Evolutionary conservation across 2,888 invertebrate genomes (phyloP).

Genomic region (Noctuana brunneofusca): DNA sequence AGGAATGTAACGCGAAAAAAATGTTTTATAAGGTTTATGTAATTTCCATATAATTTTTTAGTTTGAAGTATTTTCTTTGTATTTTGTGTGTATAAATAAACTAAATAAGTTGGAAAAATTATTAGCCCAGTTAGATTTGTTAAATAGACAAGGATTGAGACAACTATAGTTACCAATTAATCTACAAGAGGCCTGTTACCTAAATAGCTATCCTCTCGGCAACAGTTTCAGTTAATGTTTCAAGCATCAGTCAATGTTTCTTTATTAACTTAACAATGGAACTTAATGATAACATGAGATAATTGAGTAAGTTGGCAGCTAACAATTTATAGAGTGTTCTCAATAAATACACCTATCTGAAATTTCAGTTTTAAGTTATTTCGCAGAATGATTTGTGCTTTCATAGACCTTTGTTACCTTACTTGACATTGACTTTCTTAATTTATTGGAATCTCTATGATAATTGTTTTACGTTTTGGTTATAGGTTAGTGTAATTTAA

Average conservation of each 20-base stretch:
- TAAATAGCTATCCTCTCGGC: conserved; percentile 2
- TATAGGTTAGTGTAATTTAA: too few relatives aligned
- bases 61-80: too few relatives aligned
- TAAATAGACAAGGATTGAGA: background rate
- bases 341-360: background rate
- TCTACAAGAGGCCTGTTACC: background rate
- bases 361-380: conserved; percentile 2
- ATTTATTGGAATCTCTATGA: too few relatives aligned
- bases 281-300: conserved; percentile 8
- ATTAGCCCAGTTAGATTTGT: too few relatives aligned
- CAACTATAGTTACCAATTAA: background rate
- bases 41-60: too few relatives aligned
- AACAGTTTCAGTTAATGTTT: conserved; percentile 9
- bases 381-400: background rate
- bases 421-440: background rate
- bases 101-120: too few relatives aligned
- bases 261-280: conserved; percentile 7
- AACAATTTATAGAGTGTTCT: background rate
- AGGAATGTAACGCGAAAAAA: too few relatives aligned
- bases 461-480: too few relatives aligned
- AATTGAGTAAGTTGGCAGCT: conserved; percentile 3
- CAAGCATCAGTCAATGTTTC: background rate
- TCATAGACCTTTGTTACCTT: background rate
- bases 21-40: too few relatives aligned
- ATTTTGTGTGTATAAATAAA: too few relatives aligned